Conservation (phyloP, 2,888 invertebrate genomes). For the Emmelina monodactyla region DNA sequence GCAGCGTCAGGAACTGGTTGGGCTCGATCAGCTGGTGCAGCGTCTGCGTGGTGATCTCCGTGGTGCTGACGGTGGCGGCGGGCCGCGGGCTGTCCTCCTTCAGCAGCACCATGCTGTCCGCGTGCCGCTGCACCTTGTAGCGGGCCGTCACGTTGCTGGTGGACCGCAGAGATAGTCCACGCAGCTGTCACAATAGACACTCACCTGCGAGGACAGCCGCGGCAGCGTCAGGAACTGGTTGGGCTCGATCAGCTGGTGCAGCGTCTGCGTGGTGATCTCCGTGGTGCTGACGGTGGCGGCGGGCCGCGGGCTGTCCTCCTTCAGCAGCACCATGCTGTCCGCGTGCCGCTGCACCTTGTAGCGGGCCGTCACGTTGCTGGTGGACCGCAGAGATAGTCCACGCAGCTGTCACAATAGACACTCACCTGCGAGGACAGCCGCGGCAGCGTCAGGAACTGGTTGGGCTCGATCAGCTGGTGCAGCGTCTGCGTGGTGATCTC, state of each 20-base stretch:
- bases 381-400: conserved; percentile 69
- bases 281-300: conserved; percentile 89
- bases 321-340: conserved; percentile 80
- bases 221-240: conserved; percentile 91
- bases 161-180: neutral
- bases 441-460: too few species aligned
- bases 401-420: too few species aligned
- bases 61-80: too few species aligned
- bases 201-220: conserved; percentile 87
- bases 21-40: too few species aligned
- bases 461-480: too few species aligned
- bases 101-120: too few species aligned
- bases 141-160: neutral
- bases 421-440: too few species aligned
- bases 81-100: too few species aligned
- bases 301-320: conserved; percentile 83
- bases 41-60: too few species aligned
- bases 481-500: too few species aligned
- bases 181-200: conserved; percentile 3
- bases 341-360: conserved; percentile 73
- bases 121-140: too few species aligned
- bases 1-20: too few species aligned
- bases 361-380: conserved; percentile 68
- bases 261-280: conserved; percentile 86
- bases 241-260: conserved; percentile 86